Evolutionary conservation across 2,888 invertebrate species (phyloP).

Genomic region (Chymomyza caudatula): DNA sequence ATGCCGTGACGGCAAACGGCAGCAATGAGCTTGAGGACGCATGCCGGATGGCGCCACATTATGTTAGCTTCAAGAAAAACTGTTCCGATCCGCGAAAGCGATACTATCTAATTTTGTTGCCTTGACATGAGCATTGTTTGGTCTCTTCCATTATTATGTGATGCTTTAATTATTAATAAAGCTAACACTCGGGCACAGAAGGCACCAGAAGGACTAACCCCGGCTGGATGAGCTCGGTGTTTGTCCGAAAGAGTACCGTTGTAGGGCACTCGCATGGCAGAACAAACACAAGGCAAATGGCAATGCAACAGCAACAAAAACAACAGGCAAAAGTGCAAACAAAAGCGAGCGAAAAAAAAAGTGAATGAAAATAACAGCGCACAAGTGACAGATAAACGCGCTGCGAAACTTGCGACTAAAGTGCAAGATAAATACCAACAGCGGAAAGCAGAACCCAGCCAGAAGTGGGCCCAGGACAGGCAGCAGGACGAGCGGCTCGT

Average conservation of each 20-base stretch:
- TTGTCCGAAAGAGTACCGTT: neutral
- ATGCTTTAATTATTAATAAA: neutral
- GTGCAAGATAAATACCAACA: conserved; percentile 40
- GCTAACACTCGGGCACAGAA: neutral
- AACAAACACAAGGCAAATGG: conserved; percentile 1
- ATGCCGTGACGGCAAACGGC: too few relatives aligned
- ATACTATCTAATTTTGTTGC: neutral
- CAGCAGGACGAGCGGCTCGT: too few relatives aligned
- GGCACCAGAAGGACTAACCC: neutral
- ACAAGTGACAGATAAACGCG: neutral
- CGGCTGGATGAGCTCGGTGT: neutral
- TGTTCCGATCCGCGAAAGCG: too few relatives aligned
- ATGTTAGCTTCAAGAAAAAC: too few relatives aligned
- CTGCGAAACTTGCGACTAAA: conserved; percentile 33
- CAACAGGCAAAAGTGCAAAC: neutral
- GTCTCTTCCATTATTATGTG: neutral
- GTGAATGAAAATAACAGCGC: neutral
- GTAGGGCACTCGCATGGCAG: neutral
- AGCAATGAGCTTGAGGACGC: too few relatives aligned
- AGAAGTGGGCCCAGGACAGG: neutral
- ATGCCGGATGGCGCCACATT: too few relatives aligned
- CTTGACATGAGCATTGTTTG: neutral
- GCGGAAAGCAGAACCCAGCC: neutral
- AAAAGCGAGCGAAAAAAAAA: conserved; percentile 1
- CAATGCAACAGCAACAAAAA: conserved; percentile 35